A percentile compares a stretch with the other conserved stretches of the same genome.
Conservation (phyloP, 2,113 vertebrate genomes). For the Xiphorhynchus elegans region DNA sequence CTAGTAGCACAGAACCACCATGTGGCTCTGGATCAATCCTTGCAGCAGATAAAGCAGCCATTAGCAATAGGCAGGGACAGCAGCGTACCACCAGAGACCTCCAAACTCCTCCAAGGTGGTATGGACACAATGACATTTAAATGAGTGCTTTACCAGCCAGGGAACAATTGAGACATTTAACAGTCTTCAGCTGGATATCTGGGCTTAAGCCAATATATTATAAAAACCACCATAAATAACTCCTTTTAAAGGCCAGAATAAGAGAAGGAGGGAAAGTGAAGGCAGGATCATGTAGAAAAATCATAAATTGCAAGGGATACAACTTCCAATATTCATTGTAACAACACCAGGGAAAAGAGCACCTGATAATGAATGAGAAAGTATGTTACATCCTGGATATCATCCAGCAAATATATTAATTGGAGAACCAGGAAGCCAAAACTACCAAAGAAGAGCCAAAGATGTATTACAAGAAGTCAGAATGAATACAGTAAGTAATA, state of each 20-base stretch:
- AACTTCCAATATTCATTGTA: not conserved
- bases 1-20: not conserved
- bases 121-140: not conserved
- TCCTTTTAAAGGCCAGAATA: not conserved
- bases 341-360: not conserved
- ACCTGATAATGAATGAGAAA: not conserved
- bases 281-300: not conserved
- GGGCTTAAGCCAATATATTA: not conserved
- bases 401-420: not conserved
- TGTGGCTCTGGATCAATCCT: not conserved
- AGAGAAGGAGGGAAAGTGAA: rapidly evolving
- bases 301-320: not conserved
- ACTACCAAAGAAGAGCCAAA: not conserved
- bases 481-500: not conserved
- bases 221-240: not conserved
- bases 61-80: not conserved
- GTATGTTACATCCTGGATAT: not conserved
- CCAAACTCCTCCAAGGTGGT: not conserved
- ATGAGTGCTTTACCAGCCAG: not conserved
- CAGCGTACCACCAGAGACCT: not conserved
- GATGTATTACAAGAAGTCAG: not conserved
- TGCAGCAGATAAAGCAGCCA: not conserved
- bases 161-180: not conserved
- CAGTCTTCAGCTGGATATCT: not conserved
- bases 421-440: not conserved